Conservation (phyloP, 2,113 vertebrate species). For the Phoenicopterus ruber region DNA sequence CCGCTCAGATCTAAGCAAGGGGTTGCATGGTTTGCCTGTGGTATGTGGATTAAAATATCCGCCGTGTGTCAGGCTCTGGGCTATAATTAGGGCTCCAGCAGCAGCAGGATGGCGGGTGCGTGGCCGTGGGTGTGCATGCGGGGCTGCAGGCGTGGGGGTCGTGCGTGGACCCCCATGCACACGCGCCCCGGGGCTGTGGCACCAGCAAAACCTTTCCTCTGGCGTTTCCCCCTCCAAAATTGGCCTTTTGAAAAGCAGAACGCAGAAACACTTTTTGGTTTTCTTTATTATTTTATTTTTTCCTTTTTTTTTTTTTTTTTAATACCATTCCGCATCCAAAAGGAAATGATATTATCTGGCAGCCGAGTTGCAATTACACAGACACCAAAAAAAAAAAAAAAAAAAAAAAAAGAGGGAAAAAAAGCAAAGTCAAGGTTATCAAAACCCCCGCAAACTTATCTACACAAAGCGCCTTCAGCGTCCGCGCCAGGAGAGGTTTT, state of each 20-base stretch:
- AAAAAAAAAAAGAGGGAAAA: neutral
- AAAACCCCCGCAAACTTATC: conserved; percentile 34
- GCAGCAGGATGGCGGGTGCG: neutral
- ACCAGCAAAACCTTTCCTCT: neutral
- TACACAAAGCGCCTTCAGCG: neutral
- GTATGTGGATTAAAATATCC: neutral
- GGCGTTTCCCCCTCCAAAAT: neutral
- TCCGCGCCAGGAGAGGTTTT: neutral
- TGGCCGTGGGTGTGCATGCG: neutral
- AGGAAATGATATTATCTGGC: neutral
- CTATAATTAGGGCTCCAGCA: neutral
- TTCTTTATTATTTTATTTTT: neutral
- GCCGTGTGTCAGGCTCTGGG: neutral
- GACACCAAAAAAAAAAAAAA: too few relatives aligned
- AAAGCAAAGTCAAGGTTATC: conserved; percentile 76
- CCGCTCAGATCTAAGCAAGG: neutral
- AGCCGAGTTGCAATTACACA: neutral
- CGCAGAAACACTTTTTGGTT: neutral
- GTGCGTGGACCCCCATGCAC: neutral
- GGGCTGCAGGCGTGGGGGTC: neutral
- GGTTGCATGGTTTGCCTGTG: neutral
- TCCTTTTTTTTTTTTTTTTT: neutral
- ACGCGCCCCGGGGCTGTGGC: neutral
- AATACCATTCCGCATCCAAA: neutral
- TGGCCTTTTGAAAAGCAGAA: neutral